Conservation (phyloP, 2,888 invertebrate genomes). For the Rhamnusium bicolor region DNA sequence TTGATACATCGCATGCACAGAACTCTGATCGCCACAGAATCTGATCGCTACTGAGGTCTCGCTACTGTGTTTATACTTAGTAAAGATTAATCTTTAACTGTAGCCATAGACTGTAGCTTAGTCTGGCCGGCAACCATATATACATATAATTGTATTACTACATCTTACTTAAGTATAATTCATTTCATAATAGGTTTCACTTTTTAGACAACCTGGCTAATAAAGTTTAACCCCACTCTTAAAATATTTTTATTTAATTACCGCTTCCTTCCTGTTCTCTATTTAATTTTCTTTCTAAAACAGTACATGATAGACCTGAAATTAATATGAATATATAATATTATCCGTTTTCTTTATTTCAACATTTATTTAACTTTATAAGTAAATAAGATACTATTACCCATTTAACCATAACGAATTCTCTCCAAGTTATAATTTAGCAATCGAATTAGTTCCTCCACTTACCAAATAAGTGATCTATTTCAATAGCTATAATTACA, state of each 20-base stretch:
- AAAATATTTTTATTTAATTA: slow-evolving; percentile 25
- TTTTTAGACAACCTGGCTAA: background rate
- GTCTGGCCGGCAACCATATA: slow-evolving; percentile 11
- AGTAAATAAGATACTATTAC: slow-evolving; percentile 45
- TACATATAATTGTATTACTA: background rate
- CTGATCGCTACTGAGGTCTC: too few species aligned
- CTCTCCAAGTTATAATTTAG: slow-evolving; percentile 45
- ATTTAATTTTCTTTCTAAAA: slow-evolving; percentile 21
- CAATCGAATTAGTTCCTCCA: slow-evolving; percentile 44
- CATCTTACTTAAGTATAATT: background rate
- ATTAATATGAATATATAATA: slow-evolving; percentile 23
- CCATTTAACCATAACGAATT: slow-evolving; percentile 51
- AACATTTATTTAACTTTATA: slow-evolving; percentile 34
- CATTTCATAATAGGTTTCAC: background rate
- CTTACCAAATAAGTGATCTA: slow-evolving; percentile 44
- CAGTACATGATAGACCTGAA: slow-evolving; percentile 11
- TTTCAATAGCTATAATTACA: slow-evolving; percentile 29
- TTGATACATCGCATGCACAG: too few species aligned
- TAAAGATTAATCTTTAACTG: too few species aligned
- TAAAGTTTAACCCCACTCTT: slow-evolving; percentile 14
- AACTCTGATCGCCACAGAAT: too few species aligned
- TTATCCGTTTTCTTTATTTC: slow-evolving; percentile 42
- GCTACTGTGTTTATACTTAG: too few species aligned
- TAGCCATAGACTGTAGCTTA: background rate
- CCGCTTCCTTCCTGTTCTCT: slow-evolving; percentile 6